Evolutionary conservation across 1,140 invertebrate species (phyloP).

Genomic region (Amphibalanus amphitrite): DNA sequence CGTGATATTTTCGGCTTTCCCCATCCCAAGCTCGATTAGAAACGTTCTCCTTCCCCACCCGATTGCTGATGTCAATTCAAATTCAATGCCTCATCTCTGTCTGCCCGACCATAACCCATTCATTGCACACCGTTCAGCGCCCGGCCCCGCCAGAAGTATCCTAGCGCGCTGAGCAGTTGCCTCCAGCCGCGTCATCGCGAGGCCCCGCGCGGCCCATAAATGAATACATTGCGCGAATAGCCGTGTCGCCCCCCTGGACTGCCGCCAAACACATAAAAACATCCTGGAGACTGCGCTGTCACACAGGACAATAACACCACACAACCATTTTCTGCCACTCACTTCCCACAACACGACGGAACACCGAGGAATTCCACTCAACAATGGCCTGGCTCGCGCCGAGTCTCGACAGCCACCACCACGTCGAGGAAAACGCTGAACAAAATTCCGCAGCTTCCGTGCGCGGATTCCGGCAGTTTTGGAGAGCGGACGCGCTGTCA

Average conservation of each 20-base stretch:
- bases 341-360: background rate
- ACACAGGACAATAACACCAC: background rate
- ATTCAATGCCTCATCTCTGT: too few species aligned
- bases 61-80: too few species aligned
- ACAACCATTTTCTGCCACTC: background rate
- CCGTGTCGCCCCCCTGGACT: background rate
- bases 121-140: too few species aligned
- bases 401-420: background rate
- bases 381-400: background rate
- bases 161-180: too few species aligned
- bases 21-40: too few species aligned
- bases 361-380: background rate
- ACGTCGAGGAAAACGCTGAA: background rate
- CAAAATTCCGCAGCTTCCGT: background rate
- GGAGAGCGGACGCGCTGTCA: background rate
- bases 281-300: background rate
- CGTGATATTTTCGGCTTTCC: too few species aligned
- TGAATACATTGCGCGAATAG: too few species aligned
- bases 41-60: too few species aligned
- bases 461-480: background rate
- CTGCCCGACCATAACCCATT: too few species aligned
- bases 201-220: too few species aligned
- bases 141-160: too few species aligned
- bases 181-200: too few species aligned
- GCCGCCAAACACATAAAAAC: background rate